phyloP scores from a whole-genome alignment of 2,888 invertebrate genomes.

The Hyposoter didymator region DNA sequence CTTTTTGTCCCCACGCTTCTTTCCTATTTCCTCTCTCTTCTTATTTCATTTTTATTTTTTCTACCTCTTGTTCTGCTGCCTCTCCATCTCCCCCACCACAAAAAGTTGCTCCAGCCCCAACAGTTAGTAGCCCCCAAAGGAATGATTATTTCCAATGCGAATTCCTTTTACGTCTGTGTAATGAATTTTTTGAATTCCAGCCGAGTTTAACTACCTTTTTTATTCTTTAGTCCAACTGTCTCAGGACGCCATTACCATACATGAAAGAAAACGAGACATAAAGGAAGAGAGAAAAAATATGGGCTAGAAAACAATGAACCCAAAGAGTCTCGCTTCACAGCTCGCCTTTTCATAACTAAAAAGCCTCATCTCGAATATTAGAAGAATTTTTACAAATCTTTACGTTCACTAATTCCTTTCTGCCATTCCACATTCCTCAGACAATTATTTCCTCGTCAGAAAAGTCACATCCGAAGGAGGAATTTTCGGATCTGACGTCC shows the following conservation, averaged over 20 bases:
- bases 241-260: constrained; percentile 24
- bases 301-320: constrained; percentile 3
- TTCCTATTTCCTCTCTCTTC: background rate
- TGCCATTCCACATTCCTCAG: background rate
- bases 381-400: background rate
- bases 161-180: constrained; percentile 44
- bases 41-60: constrained; percentile 40
- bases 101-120: constrained; percentile 9
- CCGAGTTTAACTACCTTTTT: constrained; percentile 28
- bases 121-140: constrained; percentile 18
- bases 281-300: constrained; percentile 12
- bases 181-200: constrained; percentile 53
- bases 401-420: background rate
- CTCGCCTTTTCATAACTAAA: background rate
- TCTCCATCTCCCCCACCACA: constrained; percentile 4
- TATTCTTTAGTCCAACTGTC: constrained; percentile 17
- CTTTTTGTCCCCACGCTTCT: background rate
- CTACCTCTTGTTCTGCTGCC: background rate
- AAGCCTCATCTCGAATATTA: constrained; percentile 4
- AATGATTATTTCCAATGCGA: constrained; percentile 9
- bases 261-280: constrained; percentile 22
- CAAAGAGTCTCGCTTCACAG: background rate
- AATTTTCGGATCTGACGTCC: no score
- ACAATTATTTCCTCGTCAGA: background rate
- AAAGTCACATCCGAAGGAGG: background rate